Conservation (phyloP, 2,113 vertebrate species). For the Corythaixoides concolor region DNA sequence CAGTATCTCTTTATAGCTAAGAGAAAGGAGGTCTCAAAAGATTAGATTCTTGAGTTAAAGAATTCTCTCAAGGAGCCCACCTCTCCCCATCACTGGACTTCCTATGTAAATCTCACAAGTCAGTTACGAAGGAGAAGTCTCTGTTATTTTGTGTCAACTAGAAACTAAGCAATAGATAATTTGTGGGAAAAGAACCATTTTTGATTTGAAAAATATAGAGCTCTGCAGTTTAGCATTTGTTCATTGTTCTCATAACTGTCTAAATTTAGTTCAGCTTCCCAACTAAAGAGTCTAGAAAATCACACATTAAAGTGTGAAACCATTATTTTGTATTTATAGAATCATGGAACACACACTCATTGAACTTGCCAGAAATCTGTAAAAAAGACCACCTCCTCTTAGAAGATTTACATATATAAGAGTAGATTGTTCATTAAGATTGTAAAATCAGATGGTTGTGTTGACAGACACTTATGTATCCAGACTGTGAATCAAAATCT, state of each 20-base stretch:
- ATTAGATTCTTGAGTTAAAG: background rate
- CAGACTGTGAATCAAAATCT: background rate
- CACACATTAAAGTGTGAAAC: background rate
- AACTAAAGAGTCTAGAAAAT: background rate
- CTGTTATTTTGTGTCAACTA: background rate
- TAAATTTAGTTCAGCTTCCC: background rate
- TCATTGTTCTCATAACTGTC: background rate
- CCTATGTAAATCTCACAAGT: background rate
- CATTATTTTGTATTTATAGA: background rate
- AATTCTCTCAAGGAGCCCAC: background rate
- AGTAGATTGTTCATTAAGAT: background rate
- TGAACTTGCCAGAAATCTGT: background rate
- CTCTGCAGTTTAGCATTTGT: background rate
- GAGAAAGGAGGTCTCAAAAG: background rate
- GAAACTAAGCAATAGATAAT: background rate
- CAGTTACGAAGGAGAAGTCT: background rate
- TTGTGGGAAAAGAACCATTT: background rate
- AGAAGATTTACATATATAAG: background rate
- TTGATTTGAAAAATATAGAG: background rate
- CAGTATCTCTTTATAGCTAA: background rate
- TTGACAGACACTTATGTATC: background rate
- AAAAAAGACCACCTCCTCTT: background rate
- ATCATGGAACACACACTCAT: background rate
- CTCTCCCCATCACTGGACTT: background rate
- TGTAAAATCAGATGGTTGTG: constrained; percentile 21